phyloP scores from a whole-genome alignment of 2,113 vertebrate species.

The Neopipo cinnamomea region DNA sequence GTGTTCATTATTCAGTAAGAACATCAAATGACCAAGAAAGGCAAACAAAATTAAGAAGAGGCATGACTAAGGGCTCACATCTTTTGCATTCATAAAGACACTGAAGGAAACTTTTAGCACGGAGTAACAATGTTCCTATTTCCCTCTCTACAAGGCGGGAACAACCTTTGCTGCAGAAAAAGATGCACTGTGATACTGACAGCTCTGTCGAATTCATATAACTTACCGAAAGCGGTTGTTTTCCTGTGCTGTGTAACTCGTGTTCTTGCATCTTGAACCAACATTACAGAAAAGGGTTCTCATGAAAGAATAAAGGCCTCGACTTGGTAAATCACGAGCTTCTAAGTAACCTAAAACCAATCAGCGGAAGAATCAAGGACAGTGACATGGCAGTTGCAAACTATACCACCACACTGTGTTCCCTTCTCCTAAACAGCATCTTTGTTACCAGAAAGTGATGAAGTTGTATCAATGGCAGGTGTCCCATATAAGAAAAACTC shows the following conservation, averaged over 20 bases:
- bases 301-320: constrained; percentile 70
- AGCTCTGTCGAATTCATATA: neutral
- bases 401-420: neutral
- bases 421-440: neutral
- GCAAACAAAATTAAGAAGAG: neutral
- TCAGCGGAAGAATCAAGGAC: neutral
- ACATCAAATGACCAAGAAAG: neutral
- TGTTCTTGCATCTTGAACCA: constrained; percentile 68
- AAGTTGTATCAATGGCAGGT: neutral
- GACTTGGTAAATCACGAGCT: constrained; percentile 73
- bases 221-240: constrained; percentile 26
- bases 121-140: neutral
- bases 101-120: neutral
- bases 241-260: neutral
- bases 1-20: neutral
- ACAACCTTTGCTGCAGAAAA: neutral
- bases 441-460: neutral
- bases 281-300: constrained; percentile 70
- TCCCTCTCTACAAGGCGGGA: neutral
- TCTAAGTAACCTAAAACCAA: constrained; percentile 71
- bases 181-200: neutral
- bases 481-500: neutral
- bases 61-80: neutral
- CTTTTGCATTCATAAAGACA: neutral
- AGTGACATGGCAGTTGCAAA: neutral